Conservation (phyloP, 2,888 invertebrate species). For the Pseudococcus jackbeardsleyi region DNA sequence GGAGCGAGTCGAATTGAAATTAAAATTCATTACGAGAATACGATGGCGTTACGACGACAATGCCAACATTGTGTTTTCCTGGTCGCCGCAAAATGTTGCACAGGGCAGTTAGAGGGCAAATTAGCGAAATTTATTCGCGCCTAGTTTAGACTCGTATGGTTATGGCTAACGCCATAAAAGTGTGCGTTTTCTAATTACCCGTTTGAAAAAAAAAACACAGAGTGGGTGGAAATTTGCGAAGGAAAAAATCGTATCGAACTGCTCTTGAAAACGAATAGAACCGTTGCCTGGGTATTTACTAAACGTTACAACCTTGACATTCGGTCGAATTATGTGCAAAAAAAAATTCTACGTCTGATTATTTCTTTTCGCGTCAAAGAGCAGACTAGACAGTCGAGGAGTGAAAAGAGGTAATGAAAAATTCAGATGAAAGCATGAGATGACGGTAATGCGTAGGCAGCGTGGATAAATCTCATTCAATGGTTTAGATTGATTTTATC, state of each 20-base stretch:
- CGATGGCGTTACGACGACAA: neutral
- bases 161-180: neutral
- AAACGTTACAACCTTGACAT: conserved; percentile 42
- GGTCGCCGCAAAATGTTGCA: neutral
- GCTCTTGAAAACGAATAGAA: neutral
- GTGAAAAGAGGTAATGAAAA: conserved; percentile 2
- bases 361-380: neutral
- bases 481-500: conserved; percentile 43
- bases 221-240: conserved; percentile 8
- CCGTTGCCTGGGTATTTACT: conserved; percentile 24
- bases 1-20: neutral
- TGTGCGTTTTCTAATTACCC: conserved; percentile 22
- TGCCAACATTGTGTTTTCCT: conserved; percentile 10
- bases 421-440: conserved; percentile 43
- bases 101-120: conserved; percentile 53
- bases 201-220: neutral
- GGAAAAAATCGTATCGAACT: conserved; percentile 28
- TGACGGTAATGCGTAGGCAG: neutral
- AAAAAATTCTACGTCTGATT: neutral
- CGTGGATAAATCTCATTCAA: conserved; percentile 14
- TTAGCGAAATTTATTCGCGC: conserved; percentile 48
- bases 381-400: neutral
- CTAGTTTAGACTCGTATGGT: neutral
- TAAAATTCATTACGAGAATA: neutral
- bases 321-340: neutral